Base-by-base conservation (phyloP, 2,888 invertebrate species). In the Apotomis turbidana region DNA sequence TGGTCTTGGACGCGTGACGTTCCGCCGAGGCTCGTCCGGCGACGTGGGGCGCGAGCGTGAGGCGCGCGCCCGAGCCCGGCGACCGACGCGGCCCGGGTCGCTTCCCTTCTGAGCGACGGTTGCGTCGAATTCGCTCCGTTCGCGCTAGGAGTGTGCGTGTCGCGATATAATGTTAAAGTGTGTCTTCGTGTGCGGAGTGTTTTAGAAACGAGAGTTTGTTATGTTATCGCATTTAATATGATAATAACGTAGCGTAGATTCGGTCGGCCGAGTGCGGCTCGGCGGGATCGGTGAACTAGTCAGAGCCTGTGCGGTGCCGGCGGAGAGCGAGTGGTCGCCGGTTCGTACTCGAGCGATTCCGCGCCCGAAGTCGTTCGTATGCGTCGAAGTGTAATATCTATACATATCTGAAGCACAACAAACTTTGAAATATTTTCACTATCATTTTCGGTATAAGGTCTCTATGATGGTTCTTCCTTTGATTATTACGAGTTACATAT, bases 401-500 rank as follows among this genome's bases (percentile, higher is more conserved):
- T 83, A 86, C 86, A 86, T 86, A 87, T 86, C 85, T 81, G 76
- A 75, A 78, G 79, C 82, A 82, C 81, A 79, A 78, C 74, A 63
- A 68, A 73, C 79, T 79, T 79, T 78, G 76, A 76, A 77, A 75
- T 77, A 63, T 75, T 76, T 78, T 79, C 80, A 81, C 81, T 83
- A 80, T 79, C 80, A 78, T 82, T 79, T 66, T 77, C 79, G 78
- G 77, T 79, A 74, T 81, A 80, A 79, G 62, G 79, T 77, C 79
- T 77, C 78, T 78, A 78, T 75, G 78, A 79, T 77, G 79, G 80
- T 80, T 83, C 83, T 86, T 86, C 84, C 83, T 84, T 84, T 75
- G 62, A 46, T 63, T 68, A 81, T 73, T 76, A 77, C 67, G 69
- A 73, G 77, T 80, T 27, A 80, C 79, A 79, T 78, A 74, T 84